These are phyloP conservation scores for Myrmecobius fasciatus DNA, from an alignment of 2,113 vertebrate species.

Conservation along the genomic window DNA sequence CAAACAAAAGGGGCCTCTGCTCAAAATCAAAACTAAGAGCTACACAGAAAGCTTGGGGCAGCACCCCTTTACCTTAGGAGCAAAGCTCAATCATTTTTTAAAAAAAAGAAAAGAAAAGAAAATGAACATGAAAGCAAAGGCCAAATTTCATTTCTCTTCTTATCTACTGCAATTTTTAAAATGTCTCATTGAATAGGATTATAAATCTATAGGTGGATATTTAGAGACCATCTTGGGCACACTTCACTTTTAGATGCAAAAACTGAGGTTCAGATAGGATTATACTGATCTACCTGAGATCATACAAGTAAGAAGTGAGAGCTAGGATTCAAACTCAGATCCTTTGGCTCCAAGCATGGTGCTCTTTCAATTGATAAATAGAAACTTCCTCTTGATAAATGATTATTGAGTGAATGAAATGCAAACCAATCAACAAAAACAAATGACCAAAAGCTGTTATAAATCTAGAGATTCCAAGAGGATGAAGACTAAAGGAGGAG, in stretches of 20 bases:
- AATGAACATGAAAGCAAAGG: no score
- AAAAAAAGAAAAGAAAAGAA: no score
- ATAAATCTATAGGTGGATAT: neutral
- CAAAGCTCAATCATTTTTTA: no score
- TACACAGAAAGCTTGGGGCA: no score
- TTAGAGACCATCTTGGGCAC: neutral
- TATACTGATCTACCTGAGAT: neutral
- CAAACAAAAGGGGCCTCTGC: no score
- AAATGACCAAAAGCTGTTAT: neutral
- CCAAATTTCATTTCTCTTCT: neutral
- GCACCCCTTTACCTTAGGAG: no score
- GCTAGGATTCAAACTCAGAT: neutral
- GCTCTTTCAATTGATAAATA: neutral
- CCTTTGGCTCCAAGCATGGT: neutral
- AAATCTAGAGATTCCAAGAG: neutral
- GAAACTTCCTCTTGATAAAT: neutral
- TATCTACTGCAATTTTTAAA: neutral
- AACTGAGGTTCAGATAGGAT: neutral
- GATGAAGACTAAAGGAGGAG: neutral
- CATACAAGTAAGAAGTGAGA: neutral
- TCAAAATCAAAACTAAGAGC: no score
- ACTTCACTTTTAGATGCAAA: neutral
- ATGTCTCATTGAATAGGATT: neutral
- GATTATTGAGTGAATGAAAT: neutral
- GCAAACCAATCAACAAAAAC: neutral